These are phyloP conservation scores for Lagocephalus sceleratus DNA, from an alignment of 2,797 vertebrate species.

Conservation along the genomic window DNA sequence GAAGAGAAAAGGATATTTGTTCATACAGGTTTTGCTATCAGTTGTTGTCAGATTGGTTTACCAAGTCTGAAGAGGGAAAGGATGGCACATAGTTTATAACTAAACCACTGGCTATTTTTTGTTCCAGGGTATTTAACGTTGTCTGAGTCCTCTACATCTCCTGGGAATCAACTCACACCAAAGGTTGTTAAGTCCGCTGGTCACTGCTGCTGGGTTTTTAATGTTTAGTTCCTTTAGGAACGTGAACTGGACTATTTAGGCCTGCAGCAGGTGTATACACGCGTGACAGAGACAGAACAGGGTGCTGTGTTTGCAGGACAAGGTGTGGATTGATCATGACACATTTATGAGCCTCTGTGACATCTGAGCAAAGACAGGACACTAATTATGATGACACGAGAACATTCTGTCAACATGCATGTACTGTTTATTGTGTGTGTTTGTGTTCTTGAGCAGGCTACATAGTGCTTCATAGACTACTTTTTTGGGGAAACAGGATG, in stretches of 20 bases:
- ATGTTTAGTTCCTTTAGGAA: not conserved
- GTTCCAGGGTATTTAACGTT: no score
- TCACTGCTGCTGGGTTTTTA: conserved; percentile 25
- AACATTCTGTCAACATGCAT: conserved; percentile 23
- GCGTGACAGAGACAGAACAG: conserved; percentile 19
- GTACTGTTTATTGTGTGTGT: conserved; percentile 7
- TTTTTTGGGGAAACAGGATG: no score
- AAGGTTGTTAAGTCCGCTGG: conserved; percentile 45
- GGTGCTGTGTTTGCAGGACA: conserved; percentile 31
- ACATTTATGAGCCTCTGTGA: conserved; percentile 49
- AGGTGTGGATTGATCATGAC: conserved; percentile 41
- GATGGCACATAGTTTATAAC: no score
- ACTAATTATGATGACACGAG: conserved; percentile 53
- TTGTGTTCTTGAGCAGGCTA: no score
- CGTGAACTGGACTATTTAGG: not conserved
- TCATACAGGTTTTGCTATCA: no score
- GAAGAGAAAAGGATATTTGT: conserved; percentile 48
- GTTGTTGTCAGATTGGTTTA: no score
- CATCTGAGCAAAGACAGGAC: conserved; percentile 41
- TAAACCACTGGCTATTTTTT: no score
- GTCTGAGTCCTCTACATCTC: no score
- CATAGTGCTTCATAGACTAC: no score
- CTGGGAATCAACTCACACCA: no score
- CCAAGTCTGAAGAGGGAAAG: no score
- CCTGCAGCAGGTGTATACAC: not conserved